A percentile compares a stretch with the other conserved stretches of the same genome.
Evolutionary conservation across 2,888 invertebrate genomes (phyloP).

Genomic region (Rotaria sp.): DNA sequence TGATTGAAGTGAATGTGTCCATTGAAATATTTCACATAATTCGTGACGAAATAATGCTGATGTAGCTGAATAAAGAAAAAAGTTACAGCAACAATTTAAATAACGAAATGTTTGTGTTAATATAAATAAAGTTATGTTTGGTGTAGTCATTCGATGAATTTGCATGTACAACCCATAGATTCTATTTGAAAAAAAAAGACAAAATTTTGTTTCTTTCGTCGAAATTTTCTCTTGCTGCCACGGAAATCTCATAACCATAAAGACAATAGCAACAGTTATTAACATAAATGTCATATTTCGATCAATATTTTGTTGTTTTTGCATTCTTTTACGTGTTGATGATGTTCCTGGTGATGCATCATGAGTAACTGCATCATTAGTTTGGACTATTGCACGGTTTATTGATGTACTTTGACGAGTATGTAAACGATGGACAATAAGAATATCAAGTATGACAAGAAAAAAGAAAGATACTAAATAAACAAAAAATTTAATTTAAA

Average conservation of each 20-base stretch:
- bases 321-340: background rate
- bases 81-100: background rate
- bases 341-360: background rate
- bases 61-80: constrained; percentile 24
- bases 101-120: constrained; percentile 30
- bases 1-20: background rate
- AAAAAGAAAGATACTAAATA: background rate
- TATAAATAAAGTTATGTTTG: background rate
- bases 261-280: background rate
- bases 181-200: background rate
- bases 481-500: background rate
- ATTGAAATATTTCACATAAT: constrained; percentile 4
- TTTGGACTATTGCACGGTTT: background rate
- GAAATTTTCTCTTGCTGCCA: background rate
- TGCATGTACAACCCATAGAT: constrained; percentile 28
- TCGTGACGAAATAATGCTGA: constrained; percentile 2
- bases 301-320: background rate
- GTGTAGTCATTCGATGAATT: background rate
- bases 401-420: background rate
- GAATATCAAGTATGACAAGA: background rate
- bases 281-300: constrained; percentile 6
- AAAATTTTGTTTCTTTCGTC: too few relatives aligned
- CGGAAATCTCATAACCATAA: constrained; percentile 13
- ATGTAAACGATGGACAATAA: background rate
- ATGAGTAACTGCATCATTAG: background rate